These are phyloP conservation scores for Pterobdella sp. DNA, from an alignment of 2,888 invertebrate species.

Conservation along the genomic window DNA sequence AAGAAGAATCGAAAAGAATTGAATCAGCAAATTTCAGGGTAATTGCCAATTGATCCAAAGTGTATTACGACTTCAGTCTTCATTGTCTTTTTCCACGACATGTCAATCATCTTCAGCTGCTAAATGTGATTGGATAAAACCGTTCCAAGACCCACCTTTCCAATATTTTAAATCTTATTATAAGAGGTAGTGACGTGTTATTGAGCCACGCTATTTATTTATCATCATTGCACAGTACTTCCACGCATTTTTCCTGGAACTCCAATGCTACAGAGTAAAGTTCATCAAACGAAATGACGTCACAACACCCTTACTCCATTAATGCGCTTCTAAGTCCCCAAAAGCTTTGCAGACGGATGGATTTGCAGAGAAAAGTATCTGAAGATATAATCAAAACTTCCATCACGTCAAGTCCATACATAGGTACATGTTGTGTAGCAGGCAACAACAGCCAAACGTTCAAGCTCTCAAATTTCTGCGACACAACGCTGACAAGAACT, in stretches of 20 bases:
- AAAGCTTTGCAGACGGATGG: too few species aligned
- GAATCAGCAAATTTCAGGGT: too few species aligned
- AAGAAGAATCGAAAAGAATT: too few species aligned
- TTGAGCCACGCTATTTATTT: background rate
- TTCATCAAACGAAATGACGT: too few species aligned
- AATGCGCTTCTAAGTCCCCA: background rate
- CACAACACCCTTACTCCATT: background rate
- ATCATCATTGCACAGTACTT: background rate
- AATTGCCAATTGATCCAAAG: background rate
- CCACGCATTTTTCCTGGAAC: background rate
- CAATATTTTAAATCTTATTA: slow-evolving; percentile 5
- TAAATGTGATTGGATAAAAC: background rate
- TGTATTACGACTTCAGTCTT: background rate
- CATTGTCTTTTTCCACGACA: background rate
- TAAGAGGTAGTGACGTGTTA: background rate
- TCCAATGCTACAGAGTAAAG: too few species aligned
- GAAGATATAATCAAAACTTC: background rate
- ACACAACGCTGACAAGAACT: background rate
- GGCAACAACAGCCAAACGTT: background rate
- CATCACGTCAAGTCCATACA: background rate
- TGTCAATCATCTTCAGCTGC: background rate
- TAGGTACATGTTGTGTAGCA: too few species aligned
- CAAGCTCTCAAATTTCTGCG: background rate
- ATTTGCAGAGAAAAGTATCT: background rate
- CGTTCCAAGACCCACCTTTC: background rate